A percentile compares a stretch with the other conserved stretches of the same genome.
phyloP scores from a whole-genome alignment of 1,140 invertebrate genomes.

The Panonychus citri region DNA sequence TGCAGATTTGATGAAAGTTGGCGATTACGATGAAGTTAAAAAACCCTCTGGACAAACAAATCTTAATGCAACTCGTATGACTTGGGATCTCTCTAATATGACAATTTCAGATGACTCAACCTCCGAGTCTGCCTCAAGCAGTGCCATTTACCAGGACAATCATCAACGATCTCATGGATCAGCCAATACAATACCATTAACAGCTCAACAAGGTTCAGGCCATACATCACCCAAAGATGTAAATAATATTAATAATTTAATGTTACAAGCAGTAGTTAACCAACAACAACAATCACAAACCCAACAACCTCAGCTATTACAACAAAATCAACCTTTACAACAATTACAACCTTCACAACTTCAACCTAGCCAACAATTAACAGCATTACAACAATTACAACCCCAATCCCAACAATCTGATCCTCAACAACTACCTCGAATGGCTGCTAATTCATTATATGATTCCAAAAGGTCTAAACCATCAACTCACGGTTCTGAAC shows the following conservation, averaged over 20 bases:
- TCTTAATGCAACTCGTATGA: slow-evolving; percentile 18
- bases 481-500: neutral
- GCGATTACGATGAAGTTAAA: slow-evolving; percentile 34
- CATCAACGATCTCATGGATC: neutral
- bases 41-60: neutral
- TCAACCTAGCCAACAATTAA: neutral
- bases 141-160: slow-evolving; percentile 31
- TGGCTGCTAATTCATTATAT: neutral
- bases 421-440: slow-evolving; percentile 11
- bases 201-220: neutral
- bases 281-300: neutral
- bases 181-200: neutral
- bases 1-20: slow-evolving; percentile 64
- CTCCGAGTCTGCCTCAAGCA: slow-evolving; percentile 38
- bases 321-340: slow-evolving; percentile 10
- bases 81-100: slow-evolving; percentile 49
- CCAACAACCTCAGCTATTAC: too few species aligned
- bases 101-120: slow-evolving; percentile 57
- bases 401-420: neutral
- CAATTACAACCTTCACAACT: neutral
- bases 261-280: neutral
- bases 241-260: neutral
- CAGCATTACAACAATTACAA: neutral
- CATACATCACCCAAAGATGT: neutral
- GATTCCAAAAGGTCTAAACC: neutral